Evolutionary conservation across 2,888 invertebrate species (phyloP), one percentile per base, ranked within the genome.

Genomic region (Julus scanicus): DNA sequence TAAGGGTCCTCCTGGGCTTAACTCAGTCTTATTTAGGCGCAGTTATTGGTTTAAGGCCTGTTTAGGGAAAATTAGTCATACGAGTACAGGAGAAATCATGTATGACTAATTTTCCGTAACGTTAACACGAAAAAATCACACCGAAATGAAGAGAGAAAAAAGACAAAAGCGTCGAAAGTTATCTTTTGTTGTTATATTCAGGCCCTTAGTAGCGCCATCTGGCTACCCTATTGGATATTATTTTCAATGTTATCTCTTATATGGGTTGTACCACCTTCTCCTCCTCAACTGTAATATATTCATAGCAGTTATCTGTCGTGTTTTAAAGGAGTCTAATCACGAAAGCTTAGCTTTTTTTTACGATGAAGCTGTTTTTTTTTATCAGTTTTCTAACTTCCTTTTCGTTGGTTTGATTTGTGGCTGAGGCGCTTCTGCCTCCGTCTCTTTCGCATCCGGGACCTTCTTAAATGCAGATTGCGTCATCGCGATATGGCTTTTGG

Each of bases 311-410:
- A 57, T 57, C 57, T 57, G 15, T 57, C 57, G 57, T 57, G 57
- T 57, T 57, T 57, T 57, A 57, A 57, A 57, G 15, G 57, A 57
- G 57, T 17, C 57, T 57, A 57, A 57, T 57, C 57, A 57, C 57
- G 57, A 57, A 57, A 57, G 57, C 57, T 57, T 57, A 57, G 57
- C 57, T 57, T 57, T 57, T 57, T 57, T 57, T 57, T 57, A 57
- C 17, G 11, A 57, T 57, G 15, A 17, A 57, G 57, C 57, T 15
- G 57, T 57, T 57, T 57, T 57, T 57, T 57, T 57, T 57, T 29
- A 57, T 57, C 57, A 57, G 57, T 57, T 57, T 57, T 17, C 57
- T 15, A 57, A 57, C 57, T 57, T 57, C 57, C 57, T 57, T 57
- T 57, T 57, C 29, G 29, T 57, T 13, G 48, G 15, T 17, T 4